A percentile compares a stretch with the other conserved stretches of the same genome.
Conservation (phyloP, 2,888 invertebrate species). For the Drosophila paramelanica region DNA sequence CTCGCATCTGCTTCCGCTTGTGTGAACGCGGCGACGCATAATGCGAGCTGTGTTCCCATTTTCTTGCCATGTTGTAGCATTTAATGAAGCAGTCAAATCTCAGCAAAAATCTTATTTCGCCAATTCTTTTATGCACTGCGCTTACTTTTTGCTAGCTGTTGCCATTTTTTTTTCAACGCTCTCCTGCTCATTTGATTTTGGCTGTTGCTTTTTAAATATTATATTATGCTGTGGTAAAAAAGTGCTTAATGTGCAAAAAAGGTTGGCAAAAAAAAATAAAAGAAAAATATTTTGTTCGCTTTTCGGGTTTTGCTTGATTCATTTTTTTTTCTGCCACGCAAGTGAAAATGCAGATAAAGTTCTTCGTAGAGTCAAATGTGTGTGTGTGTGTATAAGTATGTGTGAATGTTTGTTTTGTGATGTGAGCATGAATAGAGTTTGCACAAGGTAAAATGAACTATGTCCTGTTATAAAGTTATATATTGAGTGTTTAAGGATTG, state of each 20-base stretch:
- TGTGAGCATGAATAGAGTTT: constrained; percentile 12
- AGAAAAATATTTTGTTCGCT: constrained; percentile 43
- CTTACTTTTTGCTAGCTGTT: constrained; percentile 40
- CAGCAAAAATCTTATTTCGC: constrained; percentile 44
- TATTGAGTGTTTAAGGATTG: neutral
- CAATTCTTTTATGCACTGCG: constrained; percentile 29
- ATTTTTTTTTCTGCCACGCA: constrained; percentile 43
- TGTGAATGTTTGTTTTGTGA: constrained; percentile 9
- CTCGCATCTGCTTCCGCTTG: constrained; percentile 15
- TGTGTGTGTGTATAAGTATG: constrained; percentile 10
- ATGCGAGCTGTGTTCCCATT: constrained; percentile 1
- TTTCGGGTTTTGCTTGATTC: constrained; percentile 27
- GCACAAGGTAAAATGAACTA: constrained; percentile 1
- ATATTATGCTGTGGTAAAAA: constrained; percentile 35
- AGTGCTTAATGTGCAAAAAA: constrained; percentile 59
- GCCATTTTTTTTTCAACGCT: constrained; percentile 20
- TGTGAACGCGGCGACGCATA: constrained; percentile 1
- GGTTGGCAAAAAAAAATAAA: constrained; percentile 12
- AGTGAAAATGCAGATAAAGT: constrained; percentile 58
- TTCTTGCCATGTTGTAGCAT: constrained; percentile 23
- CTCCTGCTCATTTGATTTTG: constrained; percentile 59
- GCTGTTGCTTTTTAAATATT: constrained; percentile 46
- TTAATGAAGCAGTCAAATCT: constrained; percentile 67
- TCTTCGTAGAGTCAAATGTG: constrained; percentile 16
- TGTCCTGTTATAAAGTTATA: constrained; percentile 5